phyloP scores from a whole-genome alignment of 2,888 invertebrate genomes.

The Drosophila mimetica region DNA sequence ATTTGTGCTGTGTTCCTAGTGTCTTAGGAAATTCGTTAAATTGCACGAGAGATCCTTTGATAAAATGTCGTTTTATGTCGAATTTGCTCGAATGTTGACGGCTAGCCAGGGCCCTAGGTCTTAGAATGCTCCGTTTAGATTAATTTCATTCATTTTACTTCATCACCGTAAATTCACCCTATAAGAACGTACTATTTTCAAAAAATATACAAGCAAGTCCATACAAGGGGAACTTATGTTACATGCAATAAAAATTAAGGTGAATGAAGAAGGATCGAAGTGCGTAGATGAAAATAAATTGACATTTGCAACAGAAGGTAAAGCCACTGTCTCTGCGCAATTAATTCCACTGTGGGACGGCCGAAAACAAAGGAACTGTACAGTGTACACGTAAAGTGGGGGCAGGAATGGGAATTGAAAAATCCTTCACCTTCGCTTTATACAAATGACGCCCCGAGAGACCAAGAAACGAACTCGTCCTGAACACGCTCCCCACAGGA shows the following conservation, averaged over 20 bases:
- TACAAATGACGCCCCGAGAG: slow-evolving; percentile 83
- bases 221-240: neutral
- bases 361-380: slow-evolving; percentile 34
- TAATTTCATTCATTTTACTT: neutral
- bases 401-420: slow-evolving; percentile 66
- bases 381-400: slow-evolving; percentile 28
- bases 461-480: slow-evolving; percentile 43
- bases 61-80: slow-evolving; percentile 40
- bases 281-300: slow-evolving; percentile 64
- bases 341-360: slow-evolving; percentile 19
- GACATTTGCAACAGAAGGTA: slow-evolving; percentile 30
- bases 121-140: neutral
- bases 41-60: slow-evolving; percentile 70
- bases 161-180: neutral
- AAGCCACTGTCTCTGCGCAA: slow-evolving; percentile 3
- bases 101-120: neutral
- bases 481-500: slow-evolving; percentile 54
- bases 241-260: slow-evolving; percentile 81
- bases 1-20: slow-evolving; percentile 45
- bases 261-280: slow-evolving; percentile 70
- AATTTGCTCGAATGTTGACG: slow-evolving; percentile 41
- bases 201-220: neutral
- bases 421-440: slow-evolving; percentile 81
- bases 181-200: neutral
- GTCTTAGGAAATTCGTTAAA: slow-evolving; percentile 71